A percentile compares a stretch with the other conserved stretches of the same genome.
Conservation (phyloP, 2,113 vertebrate species). For the Haemorhous mexicanus region DNA sequence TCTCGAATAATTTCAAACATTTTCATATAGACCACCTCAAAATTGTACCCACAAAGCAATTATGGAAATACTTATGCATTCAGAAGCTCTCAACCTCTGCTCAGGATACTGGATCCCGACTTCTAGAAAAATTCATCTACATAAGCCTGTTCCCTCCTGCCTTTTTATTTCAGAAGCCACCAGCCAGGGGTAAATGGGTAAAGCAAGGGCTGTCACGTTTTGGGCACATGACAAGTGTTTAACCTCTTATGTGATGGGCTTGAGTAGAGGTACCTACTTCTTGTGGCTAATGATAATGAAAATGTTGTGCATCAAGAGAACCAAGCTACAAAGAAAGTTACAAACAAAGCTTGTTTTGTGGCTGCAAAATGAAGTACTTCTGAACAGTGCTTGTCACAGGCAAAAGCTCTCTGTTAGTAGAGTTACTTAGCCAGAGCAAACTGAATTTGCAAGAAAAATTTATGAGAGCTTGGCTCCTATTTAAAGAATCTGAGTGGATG, state of each 20-base stretch:
- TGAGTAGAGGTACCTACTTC: not conserved
- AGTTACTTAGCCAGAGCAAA: not conserved
- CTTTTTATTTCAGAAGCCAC: not conserved
- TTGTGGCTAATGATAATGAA: not conserved
- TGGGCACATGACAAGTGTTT: accelerated
- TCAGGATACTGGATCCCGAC: not conserved
- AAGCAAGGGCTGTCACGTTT: not conserved
- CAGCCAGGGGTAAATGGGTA: not conserved
- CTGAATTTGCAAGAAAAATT: not conserved
- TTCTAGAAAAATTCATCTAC: not conserved
- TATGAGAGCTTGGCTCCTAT: not conserved
- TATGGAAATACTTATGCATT: not conserved
- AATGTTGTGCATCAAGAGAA: not conserved
- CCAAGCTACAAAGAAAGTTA: not conserved
- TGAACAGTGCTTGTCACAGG: not conserved
- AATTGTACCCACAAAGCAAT: not conserved
- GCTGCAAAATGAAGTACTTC: not conserved
- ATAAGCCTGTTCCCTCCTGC: not conserved
- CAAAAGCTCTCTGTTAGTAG: not conserved
- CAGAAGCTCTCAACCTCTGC: not conserved
- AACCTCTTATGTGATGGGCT: not conserved
- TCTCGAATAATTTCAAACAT: not conserved
- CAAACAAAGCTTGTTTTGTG: not conserved
- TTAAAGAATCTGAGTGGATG: not conserved
- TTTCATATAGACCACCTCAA: not conserved